Conservation (phyloP, 1,140 invertebrate species). For the Ericerus pela region DNA sequence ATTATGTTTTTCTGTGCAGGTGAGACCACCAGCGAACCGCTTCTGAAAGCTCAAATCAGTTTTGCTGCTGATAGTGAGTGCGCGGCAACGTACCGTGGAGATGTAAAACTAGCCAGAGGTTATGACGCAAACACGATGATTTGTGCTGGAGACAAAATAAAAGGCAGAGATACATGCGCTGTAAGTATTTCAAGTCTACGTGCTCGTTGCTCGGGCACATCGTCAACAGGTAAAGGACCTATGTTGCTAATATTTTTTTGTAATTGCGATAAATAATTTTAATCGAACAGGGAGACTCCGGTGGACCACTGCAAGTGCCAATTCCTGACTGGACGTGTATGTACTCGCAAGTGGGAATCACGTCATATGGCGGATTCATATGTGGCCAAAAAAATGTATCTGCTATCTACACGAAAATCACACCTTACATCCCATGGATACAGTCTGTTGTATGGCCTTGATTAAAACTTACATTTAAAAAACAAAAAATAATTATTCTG, state of each 20-base stretch:
- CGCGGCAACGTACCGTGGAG: not conserved
- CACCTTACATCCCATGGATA: slow-evolving; percentile 51
- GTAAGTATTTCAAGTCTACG: slow-evolving; percentile 27
- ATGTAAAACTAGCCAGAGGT: not conserved
- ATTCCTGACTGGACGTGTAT: slow-evolving; percentile 27
- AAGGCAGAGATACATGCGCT: slow-evolving; percentile 62
- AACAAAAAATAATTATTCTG: too few relatives aligned
- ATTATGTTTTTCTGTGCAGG: too few relatives aligned
- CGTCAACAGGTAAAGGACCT: too few relatives aligned
- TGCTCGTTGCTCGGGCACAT: too few relatives aligned
- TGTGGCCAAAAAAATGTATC: slow-evolving; percentile 40
- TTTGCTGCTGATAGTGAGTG: not conserved
- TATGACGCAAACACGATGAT: slow-evolving; percentile 32
- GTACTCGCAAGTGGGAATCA: slow-evolving; percentile 40
- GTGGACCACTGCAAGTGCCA: slow-evolving; percentile 36
- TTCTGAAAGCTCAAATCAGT: not conserved
- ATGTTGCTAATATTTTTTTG: too few relatives aligned
- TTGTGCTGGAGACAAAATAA: slow-evolving; percentile 50
- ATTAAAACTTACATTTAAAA: too few relatives aligned
- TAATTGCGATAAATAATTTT: too few relatives aligned
- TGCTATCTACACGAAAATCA: slow-evolving; percentile 49
- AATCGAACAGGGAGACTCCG: slow-evolving; percentile 44
- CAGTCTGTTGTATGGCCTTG: slow-evolving; percentile 40
- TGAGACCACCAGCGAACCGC: not conserved
- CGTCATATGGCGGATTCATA: slow-evolving; percentile 42